Base-by-base conservation (phyloP, 2,113 vertebrate species). In the Cyanoramphus novaezelandiae region DNA sequence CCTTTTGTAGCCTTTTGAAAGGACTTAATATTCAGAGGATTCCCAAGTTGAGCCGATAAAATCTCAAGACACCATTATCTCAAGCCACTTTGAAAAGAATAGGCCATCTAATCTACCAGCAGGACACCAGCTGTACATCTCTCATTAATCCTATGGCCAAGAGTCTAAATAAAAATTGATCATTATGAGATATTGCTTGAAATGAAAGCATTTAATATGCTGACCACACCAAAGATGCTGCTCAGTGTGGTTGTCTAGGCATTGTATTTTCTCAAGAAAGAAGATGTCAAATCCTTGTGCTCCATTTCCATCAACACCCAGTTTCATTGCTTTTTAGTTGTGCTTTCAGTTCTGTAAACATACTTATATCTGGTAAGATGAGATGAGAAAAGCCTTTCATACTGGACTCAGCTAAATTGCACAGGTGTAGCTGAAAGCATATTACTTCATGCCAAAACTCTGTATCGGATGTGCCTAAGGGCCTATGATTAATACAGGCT, bases 311-410 rank as follows among this genome's bases (percentile, higher is more conserved):
- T 59, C 70, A 92, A 35, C 78, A 21, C 25, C 5, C 28, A 43
- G 6, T 88, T 94, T 70, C 52, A 75, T 29, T 71, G 43, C 49
- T 92, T 60, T 82, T 67, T 71, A 79, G 16, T 33, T 18, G 6
- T 77, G 78, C 49, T 86, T 94, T 93, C 53, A 77, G 46, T 43
- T 86, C 68, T 86, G 20, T 37, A 81, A 88, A 75, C 28, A 44
- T 39, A 78, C 17, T 82, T 52, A 35, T 0, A 3, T 50, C 53
- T 24, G 33, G 33, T 35, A 59, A 87, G 17, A 94, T 31, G 41
- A 87, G 44, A 95, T 52, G 43, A 60, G 27, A 95, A 92, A 94
- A 87, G 13, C 44, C 41, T 57, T 93, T 87, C 21, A 17, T 64
- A 25, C 23, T 23, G 31, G 43, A 46, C 25, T 78, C 62, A 65